Evolutionary conservation across 2,888 invertebrate species (phyloP), one percentile per base, ranked within the genome.

Genomic region (Tolmerus cingulatus): DNA sequence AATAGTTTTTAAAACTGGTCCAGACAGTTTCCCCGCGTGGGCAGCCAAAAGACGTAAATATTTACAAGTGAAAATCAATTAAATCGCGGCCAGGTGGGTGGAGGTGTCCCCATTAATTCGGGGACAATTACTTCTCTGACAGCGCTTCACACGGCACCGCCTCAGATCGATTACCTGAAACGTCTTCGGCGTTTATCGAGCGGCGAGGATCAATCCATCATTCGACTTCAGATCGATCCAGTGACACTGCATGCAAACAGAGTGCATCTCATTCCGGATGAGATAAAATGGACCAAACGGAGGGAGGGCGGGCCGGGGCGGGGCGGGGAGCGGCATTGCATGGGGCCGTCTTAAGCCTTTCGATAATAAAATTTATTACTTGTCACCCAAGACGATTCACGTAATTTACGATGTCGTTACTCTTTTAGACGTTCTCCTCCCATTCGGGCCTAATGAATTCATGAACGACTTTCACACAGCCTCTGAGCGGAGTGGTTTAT

Each of bases 371-470:
- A 78, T 78, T 78, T 78, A 78, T 78, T 78, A 43, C 78, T 78
- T 78, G 78, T 78, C 78, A 78, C 78, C 78, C 40, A 78, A 78
- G 78, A 78, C 43, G 78, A 78, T 78, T 78, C 78, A 23, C 23
- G 43, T 78, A 78, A 78, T 78, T 78, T 78, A 78, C 78, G 78
- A 78, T 78, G 78, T 78, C 78, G 78, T 78, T 78, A 78, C 19
- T 78, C 78, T 78, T 78, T 78, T 23, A 78, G 78, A 78, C 40
- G 23, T 78, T 78, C 12, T 14, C 43, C 37, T 78, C 23, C 43
- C 23, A 78, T 46, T 9, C n/a, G 23, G 23, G 37, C 40, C 23
- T 78, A 78, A 78, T 78, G 78, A 78, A 43, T 23, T 40, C 78
- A 43, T 43, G 78, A 78, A 78, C 40, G 34, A 43, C 23, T 43